Evolutionary conservation across 2,113 vertebrate species (phyloP).

Genomic region (Myrmecophaga tridactyla): DNA sequence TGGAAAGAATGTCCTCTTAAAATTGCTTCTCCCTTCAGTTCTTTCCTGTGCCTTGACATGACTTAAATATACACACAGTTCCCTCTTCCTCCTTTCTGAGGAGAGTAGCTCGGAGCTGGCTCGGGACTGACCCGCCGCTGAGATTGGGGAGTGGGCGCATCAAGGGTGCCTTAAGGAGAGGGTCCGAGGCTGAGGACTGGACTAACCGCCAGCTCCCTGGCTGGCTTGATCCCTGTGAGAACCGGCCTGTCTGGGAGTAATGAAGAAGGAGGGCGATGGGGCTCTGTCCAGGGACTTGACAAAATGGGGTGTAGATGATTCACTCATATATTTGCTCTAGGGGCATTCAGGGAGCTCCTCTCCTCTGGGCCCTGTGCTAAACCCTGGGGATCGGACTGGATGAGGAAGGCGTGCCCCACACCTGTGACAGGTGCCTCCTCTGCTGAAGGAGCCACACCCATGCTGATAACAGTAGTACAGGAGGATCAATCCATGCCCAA

Average conservation of each 20-base stretch:
- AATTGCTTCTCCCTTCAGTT: not conserved
- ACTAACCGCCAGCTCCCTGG: not conserved
- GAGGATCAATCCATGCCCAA: not conserved
- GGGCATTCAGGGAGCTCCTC: not conserved
- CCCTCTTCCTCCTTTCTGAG: not conserved
- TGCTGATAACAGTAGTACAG: accelerated
- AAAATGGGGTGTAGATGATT: constrained; percentile 32
- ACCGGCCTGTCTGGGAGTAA: constrained; percentile 10
- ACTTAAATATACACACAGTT: not conserved
- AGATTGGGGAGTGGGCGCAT: not conserved
- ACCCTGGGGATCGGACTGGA: not conserved
- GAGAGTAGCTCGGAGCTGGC: not conserved
- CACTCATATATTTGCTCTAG: constrained; percentile 13
- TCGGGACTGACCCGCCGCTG: not conserved
- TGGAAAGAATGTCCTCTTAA: not conserved
- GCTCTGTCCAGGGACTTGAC: not conserved
- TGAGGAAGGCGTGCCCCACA: not conserved
- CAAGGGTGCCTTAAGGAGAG: not conserved
- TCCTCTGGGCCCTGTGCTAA: not conserved
- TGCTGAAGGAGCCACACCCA: not conserved
- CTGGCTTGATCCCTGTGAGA: constrained; percentile 25
- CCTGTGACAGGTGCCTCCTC: not conserved
- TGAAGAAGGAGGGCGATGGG: not conserved
- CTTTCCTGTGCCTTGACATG: not conserved
- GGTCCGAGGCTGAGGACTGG: not conserved